A percentile compares a stretch with the other conserved stretches of the same genome.
phyloP scores from a whole-genome alignment of 2,113 vertebrate genomes.

The Paramormyrops kingsleyae region DNA sequence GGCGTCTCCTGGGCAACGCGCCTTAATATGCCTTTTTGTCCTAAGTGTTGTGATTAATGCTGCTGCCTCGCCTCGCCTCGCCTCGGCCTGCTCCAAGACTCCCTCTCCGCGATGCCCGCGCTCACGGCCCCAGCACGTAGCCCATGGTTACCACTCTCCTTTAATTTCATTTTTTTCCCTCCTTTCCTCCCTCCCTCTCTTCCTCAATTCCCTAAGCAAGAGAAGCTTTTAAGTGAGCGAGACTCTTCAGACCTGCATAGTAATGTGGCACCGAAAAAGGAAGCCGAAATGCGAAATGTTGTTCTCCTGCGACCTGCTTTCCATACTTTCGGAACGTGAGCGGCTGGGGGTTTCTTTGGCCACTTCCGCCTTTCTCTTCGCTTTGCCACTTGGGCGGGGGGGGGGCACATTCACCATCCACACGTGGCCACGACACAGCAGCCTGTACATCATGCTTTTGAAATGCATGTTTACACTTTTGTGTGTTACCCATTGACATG shows the following conservation, averaged over 20 bases:
- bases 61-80: conserved; percentile 3
- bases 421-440: not conserved
- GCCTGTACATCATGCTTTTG: not conserved
- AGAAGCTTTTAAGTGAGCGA: conserved; percentile 24
- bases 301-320: not conserved
- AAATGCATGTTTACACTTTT: not conserved
- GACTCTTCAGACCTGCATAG: not conserved
- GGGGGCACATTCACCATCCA: not conserved
- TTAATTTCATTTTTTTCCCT: conserved; percentile 5
- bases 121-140: conserved; percentile 11
- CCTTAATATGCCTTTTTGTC: conserved; percentile 7
- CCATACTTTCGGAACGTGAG: not conserved
- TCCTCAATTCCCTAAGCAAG: conserved; percentile 24
- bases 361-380: not conserved
- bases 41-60: conserved; percentile 21
- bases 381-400: not conserved
- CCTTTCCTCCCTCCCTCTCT: not conserved
- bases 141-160: not conserved
- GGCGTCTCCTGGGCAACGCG: not conserved
- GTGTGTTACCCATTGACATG: not conserved
- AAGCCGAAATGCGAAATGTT: not conserved
- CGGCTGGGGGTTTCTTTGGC: not conserved
- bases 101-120: conserved; percentile 9
- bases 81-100: not conserved
- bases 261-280: not conserved